Percentiles rank a stretch among this genome's conserved stretches.
These are phyloP conservation scores for Myocastor coypus DNA, from an alignment of 2,113 vertebrate genomes.

Conservation along the genomic window DNA sequence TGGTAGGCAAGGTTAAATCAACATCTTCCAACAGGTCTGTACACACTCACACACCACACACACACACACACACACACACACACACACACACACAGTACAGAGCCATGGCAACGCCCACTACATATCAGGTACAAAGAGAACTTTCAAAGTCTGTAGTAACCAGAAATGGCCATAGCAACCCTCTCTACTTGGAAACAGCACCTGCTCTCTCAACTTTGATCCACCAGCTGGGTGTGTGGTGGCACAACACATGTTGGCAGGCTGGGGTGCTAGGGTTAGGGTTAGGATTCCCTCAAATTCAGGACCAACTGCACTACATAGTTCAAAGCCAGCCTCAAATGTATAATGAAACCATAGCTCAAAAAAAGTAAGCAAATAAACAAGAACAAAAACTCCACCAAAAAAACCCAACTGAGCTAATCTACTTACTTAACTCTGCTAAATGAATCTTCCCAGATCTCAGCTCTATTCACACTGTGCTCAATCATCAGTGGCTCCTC, in stretches of 20 bases:
- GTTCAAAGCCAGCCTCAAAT: background rate
- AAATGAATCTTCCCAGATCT: background rate
- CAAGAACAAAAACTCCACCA: background rate
- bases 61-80: background rate
- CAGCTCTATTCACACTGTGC: background rate
- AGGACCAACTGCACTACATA: background rate
- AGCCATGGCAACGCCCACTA: background rate
- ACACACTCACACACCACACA: background rate
- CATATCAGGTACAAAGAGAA: background rate
- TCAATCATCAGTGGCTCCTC: background rate
- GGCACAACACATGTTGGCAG: background rate
- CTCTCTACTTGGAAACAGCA: constrained; percentile 10
- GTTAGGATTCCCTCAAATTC: background rate
- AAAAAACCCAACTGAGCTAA: background rate
- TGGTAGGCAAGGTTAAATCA: background rate
- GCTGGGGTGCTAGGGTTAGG: too few relatives aligned
- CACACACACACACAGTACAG: background rate
- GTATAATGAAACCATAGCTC: background rate
- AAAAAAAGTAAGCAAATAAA: background rate
- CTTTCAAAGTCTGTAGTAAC: background rate
- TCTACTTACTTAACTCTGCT: background rate
- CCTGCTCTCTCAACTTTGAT: background rate
- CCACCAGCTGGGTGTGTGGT: background rate
- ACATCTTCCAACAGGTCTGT: background rate
- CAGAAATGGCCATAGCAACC: background rate